Evolutionary conservation across 2,113 vertebrate genomes (phyloP), one percentile per base, ranked within the genome.

Genomic region (Aplodontia rufa): DNA sequence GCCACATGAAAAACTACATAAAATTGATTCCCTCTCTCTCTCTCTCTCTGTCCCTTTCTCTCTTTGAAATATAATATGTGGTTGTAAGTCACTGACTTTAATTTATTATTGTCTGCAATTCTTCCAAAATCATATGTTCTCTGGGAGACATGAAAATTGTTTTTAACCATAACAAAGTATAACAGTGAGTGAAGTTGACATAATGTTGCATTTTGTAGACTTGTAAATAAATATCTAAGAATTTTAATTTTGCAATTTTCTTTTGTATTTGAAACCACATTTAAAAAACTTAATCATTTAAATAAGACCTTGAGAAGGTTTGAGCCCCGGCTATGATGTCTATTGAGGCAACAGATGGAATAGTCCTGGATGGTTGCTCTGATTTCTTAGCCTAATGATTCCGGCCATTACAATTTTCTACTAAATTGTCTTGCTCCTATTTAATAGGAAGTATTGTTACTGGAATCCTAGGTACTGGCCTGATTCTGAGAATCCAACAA

Each of bases 181-280:
- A 92, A 49, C 80, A 94, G 86, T 60, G 78, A 95, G 26, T 74
- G 47, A 94, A 37, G 12, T 6, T 94, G 28, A 66, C n/a, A 79
- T 81, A 32, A 58, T 81, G 75, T 92, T 97, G 96, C 69, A 85
- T 76, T 93, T 95, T 90, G 11, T 51, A 89, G 12, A 88, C 26
- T 53, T 76, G 60, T 37, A 78, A 93, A 83, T 66, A 93, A 93
- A 95, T 5, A 92, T 64, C 7, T 79, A 85, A 71, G 32, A 81
- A 24, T 71, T 95, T 95, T 62, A 2, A 89, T 93, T 78, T 49
- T 87, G 2, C 19, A 75, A 71, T 81, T 90, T 85, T n/a, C 30
- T 93, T 83, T 80, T 87, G 35, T 51, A 49, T 89, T 96, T 90
- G 62, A 32, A 95, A 17, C 20, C 78, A 92, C 47, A 53, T 82